Base-by-base conservation (phyloP, 2,888 invertebrate species). In the Caenorhabditis becei region DNA sequence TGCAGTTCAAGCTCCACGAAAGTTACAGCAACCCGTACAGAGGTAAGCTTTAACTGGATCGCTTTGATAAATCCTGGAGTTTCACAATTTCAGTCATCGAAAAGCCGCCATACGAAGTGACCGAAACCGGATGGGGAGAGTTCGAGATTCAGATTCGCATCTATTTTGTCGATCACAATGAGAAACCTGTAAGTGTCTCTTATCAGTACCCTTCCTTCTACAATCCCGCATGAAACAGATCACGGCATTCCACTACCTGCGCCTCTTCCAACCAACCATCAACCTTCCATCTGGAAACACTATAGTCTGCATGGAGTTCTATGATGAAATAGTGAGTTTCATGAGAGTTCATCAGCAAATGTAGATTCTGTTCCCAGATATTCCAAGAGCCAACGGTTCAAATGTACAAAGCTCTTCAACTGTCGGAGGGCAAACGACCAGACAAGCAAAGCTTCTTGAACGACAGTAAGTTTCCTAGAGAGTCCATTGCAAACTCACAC, bases 81-180 rank as follows among this genome's bases (percentile, higher is more conserved):
- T 62, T 41, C 11, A 16, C 4, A 53, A 7, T 85, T 90, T 75
- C 86, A 92, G 96, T 97, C 84, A 94, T 97, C 0, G 95, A 95
- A 0, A 96, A 96, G 91, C 97, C 97, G 0, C 99, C 98, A 0
- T 99, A 96, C 91, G 97, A 98, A 93, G 94, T 99, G 7, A 96
- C 95, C 0, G 98, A 99, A 92, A 98, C 98, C 0, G 98, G 98
- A 1, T 99, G 99, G 98, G 99, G 99, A 86, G 99, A 99, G 93
- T 99, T 99, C 92, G 98, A 99, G 92, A 95, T 98, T 84, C 95
- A 96, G 41, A 97, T 99, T 69, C 97, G 97, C 92, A 95, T 99
- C 82, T 96, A 96, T 92, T 99, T 99, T 89, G 95, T 95, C 91
- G 98, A 99, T 93, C 95, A 96, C 0, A 96, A 96, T 90, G 99